Percentiles rank a stretch among this genome's conserved stretches.
Evolutionary conservation across 2,113 vertebrate species (phyloP).

Genomic region (Pachycephala philippinensis): DNA sequence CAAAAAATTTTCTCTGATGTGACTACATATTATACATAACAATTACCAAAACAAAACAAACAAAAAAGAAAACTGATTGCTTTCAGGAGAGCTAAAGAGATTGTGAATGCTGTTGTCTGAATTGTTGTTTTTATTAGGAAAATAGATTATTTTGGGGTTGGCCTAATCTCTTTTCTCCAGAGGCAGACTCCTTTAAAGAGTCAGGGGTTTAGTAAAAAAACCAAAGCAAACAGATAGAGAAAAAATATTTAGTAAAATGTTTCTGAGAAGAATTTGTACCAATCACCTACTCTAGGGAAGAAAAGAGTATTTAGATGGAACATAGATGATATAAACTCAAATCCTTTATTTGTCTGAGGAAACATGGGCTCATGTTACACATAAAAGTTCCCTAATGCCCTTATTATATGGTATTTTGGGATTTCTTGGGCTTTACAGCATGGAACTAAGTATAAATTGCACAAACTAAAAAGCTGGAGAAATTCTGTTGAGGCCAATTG

Average conservation of each 20-base stretch:
- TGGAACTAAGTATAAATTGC: background rate
- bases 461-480: background rate
- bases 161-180: background rate
- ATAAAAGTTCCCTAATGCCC: background rate
- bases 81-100: background rate
- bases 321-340: background rate
- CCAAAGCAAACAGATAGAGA: background rate
- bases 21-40: background rate
- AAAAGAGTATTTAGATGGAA: background rate
- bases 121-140: background rate
- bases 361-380: background rate
- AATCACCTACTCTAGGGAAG: background rate
- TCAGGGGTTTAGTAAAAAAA: background rate
- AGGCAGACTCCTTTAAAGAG: background rate
- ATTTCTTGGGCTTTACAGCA: background rate
- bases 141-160: background rate
- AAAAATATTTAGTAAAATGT: background rate
- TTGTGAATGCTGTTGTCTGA: background rate
- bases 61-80: background rate
- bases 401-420: background rate
- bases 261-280: background rate
- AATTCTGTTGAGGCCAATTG: background rate
- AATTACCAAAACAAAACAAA: background rate
- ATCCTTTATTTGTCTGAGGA: background rate
- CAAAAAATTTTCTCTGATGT: background rate